Evolutionary conservation across 2,113 vertebrate genomes (phyloP), one percentile per base, ranked within the genome.

Genomic region (Ceuthmochares aereus): DNA sequence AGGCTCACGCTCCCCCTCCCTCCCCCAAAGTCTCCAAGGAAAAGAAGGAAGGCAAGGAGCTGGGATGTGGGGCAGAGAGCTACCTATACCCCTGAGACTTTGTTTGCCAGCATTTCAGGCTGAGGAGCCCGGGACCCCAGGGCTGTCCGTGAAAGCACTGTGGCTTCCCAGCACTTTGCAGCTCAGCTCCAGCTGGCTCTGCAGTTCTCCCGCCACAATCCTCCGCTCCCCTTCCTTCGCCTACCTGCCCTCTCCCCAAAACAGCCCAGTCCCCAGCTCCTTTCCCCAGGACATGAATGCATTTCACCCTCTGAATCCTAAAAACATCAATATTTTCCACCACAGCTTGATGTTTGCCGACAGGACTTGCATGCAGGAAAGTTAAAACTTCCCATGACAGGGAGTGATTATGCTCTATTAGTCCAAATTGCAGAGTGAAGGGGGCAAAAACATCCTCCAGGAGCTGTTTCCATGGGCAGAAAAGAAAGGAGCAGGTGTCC

Each of bases 381-480:
- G 93, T 96, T 95, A 73, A 93, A 97, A 97, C 96, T 97, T 97
- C 95, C 87, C 78, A 13, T 79, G 49, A 37, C 78, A 51, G 70
- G 74, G 74, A 89, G 83, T 6, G n/a, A 95, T 90, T 68, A 34
- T 17, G 72, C 72, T 92, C 75, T 40, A 52, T 69, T 55, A 2
- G 40, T 59, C 42, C 68, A 55, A 86, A 96, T 14, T 25, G 64
- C 68, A 37, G 83, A 70, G 92, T 1, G 1, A 30, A 68, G 58
- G 26, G 66, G 66, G 30, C 0, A 17, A 43, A 85, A 96, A 74
- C 72, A 83, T 58, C 90, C 75, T 63, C 68, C 2, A 7, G 79
- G 36, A 19, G 67, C 49, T 76, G 21, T 45, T 96, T 80, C 66
- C 63, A 85, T 78, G 63, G 88, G 63, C 9, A 56, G 73, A 78